Conservation (phyloP, 2,888 invertebrate genomes). For the Drosophila borborema region DNA sequence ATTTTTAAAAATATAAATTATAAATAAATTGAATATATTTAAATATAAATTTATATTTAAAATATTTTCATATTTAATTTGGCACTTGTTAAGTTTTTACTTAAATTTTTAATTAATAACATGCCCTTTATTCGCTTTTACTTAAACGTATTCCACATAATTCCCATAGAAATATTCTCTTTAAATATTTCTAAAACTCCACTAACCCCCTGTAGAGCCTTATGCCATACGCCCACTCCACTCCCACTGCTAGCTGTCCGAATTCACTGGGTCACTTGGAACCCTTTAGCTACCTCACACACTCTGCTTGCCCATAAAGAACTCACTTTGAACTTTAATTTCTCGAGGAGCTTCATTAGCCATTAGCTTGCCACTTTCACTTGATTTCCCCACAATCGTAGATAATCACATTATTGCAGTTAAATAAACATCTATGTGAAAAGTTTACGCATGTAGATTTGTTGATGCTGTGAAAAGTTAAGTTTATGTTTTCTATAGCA, state of each 20-base stretch:
- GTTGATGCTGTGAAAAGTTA: not conserved
- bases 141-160: not conserved
- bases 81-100: too few species aligned
- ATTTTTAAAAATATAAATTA: too few species aligned
- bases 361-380: not conserved
- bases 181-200: not conserved
- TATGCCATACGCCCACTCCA: not conserved
- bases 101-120: too few species aligned
- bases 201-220: too few species aligned
- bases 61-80: too few species aligned
- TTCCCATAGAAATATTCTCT: not conserved
- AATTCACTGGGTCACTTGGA: constrained; percentile 4
- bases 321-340: not conserved
- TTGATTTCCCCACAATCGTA: not conserved
- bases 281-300: not conserved
- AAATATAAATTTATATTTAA: not conserved
- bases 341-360: constrained; percentile 1
- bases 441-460: not conserved
- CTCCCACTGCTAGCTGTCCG: not conserved
- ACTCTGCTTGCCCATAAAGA: not conserved
- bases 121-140: not conserved
- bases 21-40: not conserved
- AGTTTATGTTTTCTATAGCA: too few species aligned
- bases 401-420: not conserved
- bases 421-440: not conserved